Base-by-base conservation (phyloP, 2,113 vertebrate species). In the Zeus faber region DNA sequence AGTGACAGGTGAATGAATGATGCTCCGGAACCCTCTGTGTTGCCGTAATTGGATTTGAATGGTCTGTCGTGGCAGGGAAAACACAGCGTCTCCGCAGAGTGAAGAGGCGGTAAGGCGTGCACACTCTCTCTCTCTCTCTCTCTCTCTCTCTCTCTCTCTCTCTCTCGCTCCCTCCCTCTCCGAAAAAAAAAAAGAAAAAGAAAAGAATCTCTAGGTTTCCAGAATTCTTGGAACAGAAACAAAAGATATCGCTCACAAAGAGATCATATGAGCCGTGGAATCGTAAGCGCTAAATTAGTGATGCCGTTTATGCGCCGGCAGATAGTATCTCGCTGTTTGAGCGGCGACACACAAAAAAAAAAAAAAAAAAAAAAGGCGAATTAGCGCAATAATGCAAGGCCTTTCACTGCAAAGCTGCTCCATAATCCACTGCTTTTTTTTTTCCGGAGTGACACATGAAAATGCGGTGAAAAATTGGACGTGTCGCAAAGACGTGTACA, bases 1-100 rank as follows among this genome's bases (percentile, higher is more conserved):
- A 31, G 54, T 80, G 78, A 69, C 79, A 76, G 64, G 54, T 74
- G 75, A 80, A 79, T 83, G 72, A 74, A 65, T 59, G 67, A 81
- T 46, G 67, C 67, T 63, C 49, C 31, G 64, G 66, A 76, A 59
- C 58, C 48, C 59, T 75, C 57, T 71, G 62, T 77, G 71, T 74
- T 57, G 63, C 72, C 60, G 69, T 85, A 83, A 86, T 83, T 85
- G 74, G 78, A 85, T 79, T 80, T 83, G 79, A 86, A 83, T 75
- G 67, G 77, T 46, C 29, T 69, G 67, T 81, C 74, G 76, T 70
- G 80, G 63, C 69, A 62, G 59, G 44, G 49, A 62, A 74, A 75
- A 74, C 46, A 67, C 65, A 70, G 68, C 40, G 40, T n/a, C n/a
- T n/a, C n/a, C n/a, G n/a, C n/a, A n/a, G 49, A 52, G 45, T 67